phyloP scores from a whole-genome alignment of 2,888 invertebrate species.

The Acleris sparsana region DNA sequence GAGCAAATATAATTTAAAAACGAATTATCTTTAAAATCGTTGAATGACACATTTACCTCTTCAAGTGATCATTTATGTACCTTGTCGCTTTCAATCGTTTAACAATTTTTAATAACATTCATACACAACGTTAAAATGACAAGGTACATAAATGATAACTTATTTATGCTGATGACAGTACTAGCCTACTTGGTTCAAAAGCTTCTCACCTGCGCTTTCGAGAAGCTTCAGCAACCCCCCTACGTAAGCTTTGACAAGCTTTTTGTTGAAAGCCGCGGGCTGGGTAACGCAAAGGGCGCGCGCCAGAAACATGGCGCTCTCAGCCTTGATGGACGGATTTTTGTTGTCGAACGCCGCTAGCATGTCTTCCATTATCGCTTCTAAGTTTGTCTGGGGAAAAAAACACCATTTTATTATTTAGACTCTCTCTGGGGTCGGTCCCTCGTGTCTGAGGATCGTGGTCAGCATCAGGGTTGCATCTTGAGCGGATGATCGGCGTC shows the following conservation, averaged over 20 bases:
- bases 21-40: no score
- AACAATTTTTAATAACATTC: no score
- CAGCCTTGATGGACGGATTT: conserved; percentile 94
- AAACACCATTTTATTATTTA: not conserved
- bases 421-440: not conserved
- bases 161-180: no score
- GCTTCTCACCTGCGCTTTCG: conserved; percentile 86
- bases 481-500: no score
- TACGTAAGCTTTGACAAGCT: conserved; percentile 92
- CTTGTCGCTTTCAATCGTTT: no score
- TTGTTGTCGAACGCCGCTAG: conserved; percentile 94
- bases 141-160: no score
- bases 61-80: no score
- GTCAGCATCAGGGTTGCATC: no score
- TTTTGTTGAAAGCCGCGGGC: conserved; percentile 93
- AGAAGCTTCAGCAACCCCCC: conserved; percentile 90
- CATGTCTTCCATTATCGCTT: conserved; percentile 93
- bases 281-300: conserved; percentile 92
- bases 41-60: no score
- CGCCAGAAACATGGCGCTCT: conserved; percentile 92
- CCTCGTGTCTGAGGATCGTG: no score
- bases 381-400: conserved; percentile 87
- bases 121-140: no score
- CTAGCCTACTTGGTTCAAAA: not conserved
- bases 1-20: no score